phyloP scores from a whole-genome alignment of 2,888 invertebrate genomes.

The Dasypogon diadema region DNA sequence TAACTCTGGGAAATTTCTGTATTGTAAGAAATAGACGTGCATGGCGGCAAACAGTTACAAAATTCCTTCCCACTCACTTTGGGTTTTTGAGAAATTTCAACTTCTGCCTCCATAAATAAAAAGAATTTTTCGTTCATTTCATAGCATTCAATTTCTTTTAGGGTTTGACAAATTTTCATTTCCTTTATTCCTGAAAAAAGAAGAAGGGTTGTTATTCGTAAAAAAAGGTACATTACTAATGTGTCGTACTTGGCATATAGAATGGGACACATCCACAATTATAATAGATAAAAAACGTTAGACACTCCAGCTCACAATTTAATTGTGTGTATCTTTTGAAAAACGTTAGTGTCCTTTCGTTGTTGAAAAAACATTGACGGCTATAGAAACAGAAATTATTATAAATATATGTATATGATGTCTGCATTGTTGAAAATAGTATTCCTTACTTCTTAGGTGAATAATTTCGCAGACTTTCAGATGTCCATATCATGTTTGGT shows the following conservation, averaged over 20 bases:
- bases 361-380: slow-evolving; percentile 74
- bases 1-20: slow-evolving; percentile 63
- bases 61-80: slow-evolving; percentile 67
- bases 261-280: neutral
- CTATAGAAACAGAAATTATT: too few relatives aligned
- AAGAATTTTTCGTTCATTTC: neutral
- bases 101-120: neutral
- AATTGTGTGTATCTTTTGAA: neutral
- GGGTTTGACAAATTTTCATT: neutral
- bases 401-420: too few relatives aligned
- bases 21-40: neutral
- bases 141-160: neutral
- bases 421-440: too few relatives aligned
- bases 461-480: slow-evolving; percentile 71
- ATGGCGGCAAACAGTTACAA: neutral
- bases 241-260: neutral
- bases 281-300: neutral
- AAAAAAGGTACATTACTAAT: neutral
- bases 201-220: neutral
- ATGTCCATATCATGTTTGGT: slow-evolving; percentile 78
- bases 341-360: neutral
- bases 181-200: neutral
- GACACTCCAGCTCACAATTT: neutral
- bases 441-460: slow-evolving; percentile 68
- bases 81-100: neutral